Base-by-base conservation (phyloP, 2,888 invertebrate species). In the Napeogenes inachia region DNA sequence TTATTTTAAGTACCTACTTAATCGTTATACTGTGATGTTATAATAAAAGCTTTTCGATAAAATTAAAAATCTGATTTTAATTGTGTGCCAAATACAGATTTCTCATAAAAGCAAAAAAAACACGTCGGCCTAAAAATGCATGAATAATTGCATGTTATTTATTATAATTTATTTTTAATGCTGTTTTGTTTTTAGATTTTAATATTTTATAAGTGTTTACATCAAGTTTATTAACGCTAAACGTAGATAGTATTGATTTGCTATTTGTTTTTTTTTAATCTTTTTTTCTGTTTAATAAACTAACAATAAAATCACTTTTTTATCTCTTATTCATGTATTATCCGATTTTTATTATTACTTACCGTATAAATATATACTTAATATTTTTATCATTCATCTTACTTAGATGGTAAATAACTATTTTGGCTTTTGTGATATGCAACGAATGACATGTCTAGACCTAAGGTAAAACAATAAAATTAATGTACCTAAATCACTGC, bases 21-120 rank as follows among this genome's bases (percentile, higher is more conserved):
- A 50, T 50, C 2, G 50, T 69, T 71, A 75, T 70, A 68, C 74
- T 77, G 76, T 79, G 75, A 77, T 79, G 71, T 76, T 71, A 65
- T 35, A 67, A 21, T 50, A 50, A 30, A 30, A 21, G 21, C 8
- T 30, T 4, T 4, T 47, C 47, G 47, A 30, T 30, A 10, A 50
- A 30, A 30, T 21, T 12, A 50, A 13, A 30, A 30, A 30, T 30
- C 10, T 47, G 21, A 47, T 47, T 10, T 50, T 50, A 57, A 57
- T 42, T 54, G 33, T 57, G 57, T 61, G 59, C 59, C 56, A 60
- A 56, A 50, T n/a, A 50, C n/a, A 30, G 10, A 42, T 42, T 42
- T 42, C 42, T 6, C 42, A 42, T 42, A 12, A 10, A 42, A 42
- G 10, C 3, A 10, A 42, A 42, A 42, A 42, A 42, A 42, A 42